Conservation (phyloP, 2,888 invertebrate genomes). For the Parnassius smintheus region DNA sequence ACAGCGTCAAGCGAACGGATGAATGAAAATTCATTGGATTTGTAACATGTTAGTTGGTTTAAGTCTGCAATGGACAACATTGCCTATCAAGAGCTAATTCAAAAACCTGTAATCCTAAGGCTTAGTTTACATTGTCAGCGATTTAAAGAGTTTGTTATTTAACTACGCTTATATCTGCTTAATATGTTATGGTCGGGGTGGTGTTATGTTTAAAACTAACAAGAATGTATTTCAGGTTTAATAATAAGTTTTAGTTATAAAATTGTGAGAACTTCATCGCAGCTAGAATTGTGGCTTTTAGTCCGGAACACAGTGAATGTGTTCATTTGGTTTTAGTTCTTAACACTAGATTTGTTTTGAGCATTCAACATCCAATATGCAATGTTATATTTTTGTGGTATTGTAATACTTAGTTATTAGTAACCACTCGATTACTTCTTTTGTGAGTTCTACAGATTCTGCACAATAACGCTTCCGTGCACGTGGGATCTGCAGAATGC, state of each 20-base stretch:
- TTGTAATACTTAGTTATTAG: constrained; percentile 4
- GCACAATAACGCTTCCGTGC: not conserved
- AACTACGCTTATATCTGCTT: not conserved
- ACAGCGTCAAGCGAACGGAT: not conserved
- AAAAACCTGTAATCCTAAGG: not conserved
- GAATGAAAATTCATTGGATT: no score
- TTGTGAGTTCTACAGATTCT: constrained; percentile 2
- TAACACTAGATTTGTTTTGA: no score
- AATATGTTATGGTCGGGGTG: not conserved
- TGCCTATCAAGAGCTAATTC: constrained; percentile 3
- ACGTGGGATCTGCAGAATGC: constrained; percentile 19
- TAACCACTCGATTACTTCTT: not conserved
- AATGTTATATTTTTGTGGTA: constrained; percentile 13
- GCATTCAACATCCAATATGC: constrained; percentile 3
- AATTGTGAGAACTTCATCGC: constrained; percentile 16
- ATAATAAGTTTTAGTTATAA: constrained; percentile 11
- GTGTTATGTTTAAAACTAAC: constrained; percentile 4
- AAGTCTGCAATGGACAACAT: not conserved
- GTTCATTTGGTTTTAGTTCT: no score
- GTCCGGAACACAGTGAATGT: not conserved
- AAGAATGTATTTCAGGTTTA: constrained; percentile 3
- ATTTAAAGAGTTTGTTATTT: not conserved
- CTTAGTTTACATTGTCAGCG: constrained; percentile 10
- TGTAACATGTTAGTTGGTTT: not conserved
- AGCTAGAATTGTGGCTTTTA: constrained; percentile 10